These are phyloP conservation scores for Castor canadensis DNA, from an alignment of 2,113 vertebrate species.

Conservation along the genomic window DNA sequence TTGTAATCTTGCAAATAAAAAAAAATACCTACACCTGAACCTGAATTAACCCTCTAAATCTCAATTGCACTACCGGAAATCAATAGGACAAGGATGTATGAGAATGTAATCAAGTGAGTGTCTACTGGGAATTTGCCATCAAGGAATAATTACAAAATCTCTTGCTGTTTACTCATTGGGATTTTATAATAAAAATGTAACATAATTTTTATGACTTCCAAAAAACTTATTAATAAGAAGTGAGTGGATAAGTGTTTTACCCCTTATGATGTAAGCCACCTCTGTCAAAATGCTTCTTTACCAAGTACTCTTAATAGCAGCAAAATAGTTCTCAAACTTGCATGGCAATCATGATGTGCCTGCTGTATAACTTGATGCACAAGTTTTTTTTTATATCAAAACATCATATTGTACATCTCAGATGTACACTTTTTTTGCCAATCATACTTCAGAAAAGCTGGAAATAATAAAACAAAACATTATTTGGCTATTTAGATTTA, in stretches of 20 bases:
- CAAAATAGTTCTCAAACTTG: neutral
- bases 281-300: neutral
- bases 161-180: neutral
- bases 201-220: neutral
- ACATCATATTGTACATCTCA: neutral
- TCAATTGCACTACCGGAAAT: neutral
- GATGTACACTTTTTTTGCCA: neutral
- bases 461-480: neutral
- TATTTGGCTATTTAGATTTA: neutral
- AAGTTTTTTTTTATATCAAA: neutral
- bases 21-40: neutral
- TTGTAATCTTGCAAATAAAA: neutral
- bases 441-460: neutral
- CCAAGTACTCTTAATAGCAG: neutral
- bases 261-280: neutral
- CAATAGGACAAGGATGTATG: too few relatives aligned
- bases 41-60: neutral
- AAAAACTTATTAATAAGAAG: neutral
- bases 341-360: neutral
- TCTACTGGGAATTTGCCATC: neutral
- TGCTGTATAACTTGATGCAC: neutral
- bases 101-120: too few relatives aligned
- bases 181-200: neutral
- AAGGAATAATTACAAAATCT: neutral
- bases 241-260: neutral